Evolutionary conservation across 2,888 invertebrate species (phyloP).

Genomic region (Dryadula phaetusa): DNA sequence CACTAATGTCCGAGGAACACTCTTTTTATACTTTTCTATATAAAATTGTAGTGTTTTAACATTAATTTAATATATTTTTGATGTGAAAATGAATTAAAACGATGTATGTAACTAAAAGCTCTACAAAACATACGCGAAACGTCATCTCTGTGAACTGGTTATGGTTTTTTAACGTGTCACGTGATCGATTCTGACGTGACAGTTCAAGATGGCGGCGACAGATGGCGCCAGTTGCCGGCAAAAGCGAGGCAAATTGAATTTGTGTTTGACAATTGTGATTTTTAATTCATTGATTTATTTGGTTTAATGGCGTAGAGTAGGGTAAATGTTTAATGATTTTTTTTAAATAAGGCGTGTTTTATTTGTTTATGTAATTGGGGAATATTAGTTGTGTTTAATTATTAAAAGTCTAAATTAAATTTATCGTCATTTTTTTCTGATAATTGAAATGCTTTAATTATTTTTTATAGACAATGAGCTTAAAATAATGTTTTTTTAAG

Average conservation of each 20-base stretch:
- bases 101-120: slow-evolving; percentile 53
- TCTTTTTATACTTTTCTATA: slow-evolving; percentile 22
- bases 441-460: too few species aligned
- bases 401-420: too few species aligned
- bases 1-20: neutral
- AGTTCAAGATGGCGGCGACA: slow-evolving; percentile 53
- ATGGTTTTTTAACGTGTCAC: slow-evolving; percentile 63
- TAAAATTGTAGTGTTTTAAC: slow-evolving; percentile 23
- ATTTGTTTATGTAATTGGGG: too few species aligned
- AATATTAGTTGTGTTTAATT: too few species aligned
- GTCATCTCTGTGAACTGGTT: slow-evolving; percentile 78
- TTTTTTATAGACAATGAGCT: too few species aligned
- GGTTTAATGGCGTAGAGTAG: neutral
- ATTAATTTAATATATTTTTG: slow-evolving; percentile 28
- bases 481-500: too few species aligned
- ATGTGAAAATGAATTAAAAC: slow-evolving; percentile 46
- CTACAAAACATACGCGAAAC: slow-evolving; percentile 72
- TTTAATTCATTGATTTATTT: slow-evolving; percentile 22
- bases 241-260: slow-evolving; percentile 53
- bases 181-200: slow-evolving; percentile 61
- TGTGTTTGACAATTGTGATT: slow-evolving; percentile 37
- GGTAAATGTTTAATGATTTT: too few species aligned
- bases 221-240: slow-evolving; percentile 57
- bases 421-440: too few species aligned
- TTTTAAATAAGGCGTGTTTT: too few species aligned